Conservation (phyloP, 2,797 vertebrate species). For the Sebastes vulpes region DNA sequence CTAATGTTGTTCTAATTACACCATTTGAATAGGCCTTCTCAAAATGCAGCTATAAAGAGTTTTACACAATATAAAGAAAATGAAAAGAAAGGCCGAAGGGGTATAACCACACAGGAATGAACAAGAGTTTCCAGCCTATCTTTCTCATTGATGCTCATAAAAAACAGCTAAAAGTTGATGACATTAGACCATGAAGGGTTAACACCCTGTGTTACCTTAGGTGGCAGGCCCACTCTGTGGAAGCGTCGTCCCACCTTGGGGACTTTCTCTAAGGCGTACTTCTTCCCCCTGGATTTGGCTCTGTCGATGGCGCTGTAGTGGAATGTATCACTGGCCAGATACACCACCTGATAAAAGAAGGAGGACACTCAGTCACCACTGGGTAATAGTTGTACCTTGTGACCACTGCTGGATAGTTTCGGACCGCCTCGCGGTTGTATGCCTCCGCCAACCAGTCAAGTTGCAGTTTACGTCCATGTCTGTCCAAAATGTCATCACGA, state of each 20-base stretch:
- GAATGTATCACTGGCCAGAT: constrained; percentile 96
- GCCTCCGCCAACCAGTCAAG: no score
- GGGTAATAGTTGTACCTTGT: neutral
- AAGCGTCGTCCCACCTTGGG: constrained; percentile 96
- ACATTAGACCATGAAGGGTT: neutral
- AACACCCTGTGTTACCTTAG: constrained; percentile 87
- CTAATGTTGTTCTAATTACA: neutral
- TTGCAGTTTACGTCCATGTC: no score
- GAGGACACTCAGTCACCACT: neutral
- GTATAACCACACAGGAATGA: neutral
- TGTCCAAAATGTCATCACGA: no score
- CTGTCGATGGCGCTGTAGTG: constrained; percentile 96
- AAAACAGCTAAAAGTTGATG: neutral
- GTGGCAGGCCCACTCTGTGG: constrained; percentile 96
- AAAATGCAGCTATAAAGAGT: neutral
- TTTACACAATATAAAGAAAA: neutral
- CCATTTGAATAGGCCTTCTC: neutral
- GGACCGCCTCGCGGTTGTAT: no score
- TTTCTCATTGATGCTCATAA: neutral
- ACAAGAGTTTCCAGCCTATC: neutral
- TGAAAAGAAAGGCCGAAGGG: neutral
- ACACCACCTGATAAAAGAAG: constrained; percentile 88
- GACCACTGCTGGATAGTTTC: neutral
- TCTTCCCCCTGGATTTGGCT: constrained; percentile 97
- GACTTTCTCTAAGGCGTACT: constrained; percentile 97